Conservation (phyloP, 2,888 invertebrate species). For the Leptopilina drosophilae region DNA sequence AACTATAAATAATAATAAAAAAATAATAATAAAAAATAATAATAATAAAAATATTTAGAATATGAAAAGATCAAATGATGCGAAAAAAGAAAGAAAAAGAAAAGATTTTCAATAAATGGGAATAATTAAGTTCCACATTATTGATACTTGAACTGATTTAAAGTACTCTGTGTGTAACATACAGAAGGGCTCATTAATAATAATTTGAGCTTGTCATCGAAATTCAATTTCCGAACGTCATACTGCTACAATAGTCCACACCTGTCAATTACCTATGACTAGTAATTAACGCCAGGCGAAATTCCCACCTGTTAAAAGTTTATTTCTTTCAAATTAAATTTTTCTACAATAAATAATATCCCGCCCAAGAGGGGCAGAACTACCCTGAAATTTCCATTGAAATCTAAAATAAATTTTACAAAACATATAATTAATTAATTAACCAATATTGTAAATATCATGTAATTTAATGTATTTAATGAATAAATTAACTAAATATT, state of each 20-base stretch:
- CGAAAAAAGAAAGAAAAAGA: neutral
- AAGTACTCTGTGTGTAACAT: neutral
- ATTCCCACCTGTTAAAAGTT: slow-evolving; percentile 26
- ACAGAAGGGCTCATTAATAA: slow-evolving; percentile 54
- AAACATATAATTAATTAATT: too few species aligned
- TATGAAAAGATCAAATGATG: too few species aligned
- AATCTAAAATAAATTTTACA: too few species aligned
- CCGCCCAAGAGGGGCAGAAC: too few species aligned
- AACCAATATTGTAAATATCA: too few species aligned
- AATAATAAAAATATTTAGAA: too few species aligned
- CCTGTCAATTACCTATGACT: slow-evolving; percentile 62
- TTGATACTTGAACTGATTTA: neutral
- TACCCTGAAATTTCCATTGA: too few species aligned
- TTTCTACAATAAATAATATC: neutral
- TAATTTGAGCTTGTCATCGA: slow-evolving; percentile 65
- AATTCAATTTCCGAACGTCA: slow-evolving; percentile 61
- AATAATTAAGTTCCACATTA: neutral
- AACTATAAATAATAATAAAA: too few species aligned
- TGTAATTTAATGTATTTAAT: too few species aligned
- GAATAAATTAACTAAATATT: too few species aligned
- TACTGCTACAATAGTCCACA: slow-evolving; percentile 38
- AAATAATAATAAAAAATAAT: too few species aligned
- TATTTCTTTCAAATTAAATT: neutral
- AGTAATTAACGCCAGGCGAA: slow-evolving; percentile 60
- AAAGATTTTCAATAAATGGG: too few species aligned